Conservation (phyloP, 2,888 invertebrate genomes). For the Eumerus sabulonum region DNA sequence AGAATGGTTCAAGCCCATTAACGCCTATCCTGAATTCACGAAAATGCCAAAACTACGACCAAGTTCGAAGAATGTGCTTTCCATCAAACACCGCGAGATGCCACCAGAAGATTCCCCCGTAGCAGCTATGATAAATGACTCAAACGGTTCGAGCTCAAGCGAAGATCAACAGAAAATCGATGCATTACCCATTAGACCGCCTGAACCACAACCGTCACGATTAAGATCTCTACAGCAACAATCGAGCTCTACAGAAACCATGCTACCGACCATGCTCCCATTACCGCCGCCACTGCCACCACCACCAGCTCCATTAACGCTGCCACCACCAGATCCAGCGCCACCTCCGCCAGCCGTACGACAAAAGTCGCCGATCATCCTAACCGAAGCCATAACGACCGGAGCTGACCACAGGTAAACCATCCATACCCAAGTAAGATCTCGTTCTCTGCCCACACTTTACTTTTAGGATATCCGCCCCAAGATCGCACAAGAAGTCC, state of each 20-base stretch:
- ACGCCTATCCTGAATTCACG: slow-evolving; percentile 76
- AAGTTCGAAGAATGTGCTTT: slow-evolving; percentile 78
- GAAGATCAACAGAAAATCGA: slow-evolving; percentile 73
- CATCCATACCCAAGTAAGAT: no score
- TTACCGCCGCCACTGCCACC: slow-evolving; percentile 69
- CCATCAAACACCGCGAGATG: slow-evolving; percentile 77
- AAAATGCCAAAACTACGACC: slow-evolving; percentile 77
- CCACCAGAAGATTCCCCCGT: slow-evolving; percentile 75
- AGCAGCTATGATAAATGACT: slow-evolving; percentile 77
- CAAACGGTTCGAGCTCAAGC: slow-evolving; percentile 77
- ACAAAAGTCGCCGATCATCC: slow-evolving; percentile 76
- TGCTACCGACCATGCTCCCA: slow-evolving; percentile 61
- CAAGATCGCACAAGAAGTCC: slow-evolving; percentile 83
- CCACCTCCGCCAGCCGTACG: slow-evolving; percentile 68
- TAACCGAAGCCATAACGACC: slow-evolving; percentile 76
- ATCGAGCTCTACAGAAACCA: slow-evolving; percentile 54
- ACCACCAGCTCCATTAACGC: slow-evolving; percentile 48
- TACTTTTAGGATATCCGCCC: slow-evolving; percentile 74
- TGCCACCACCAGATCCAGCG: slow-evolving; percentile 71
- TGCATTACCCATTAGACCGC: slow-evolving; percentile 70
- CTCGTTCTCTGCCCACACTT: no score
- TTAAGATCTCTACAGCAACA: slow-evolving; percentile 71
- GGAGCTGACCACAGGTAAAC: slow-evolving; percentile 77
- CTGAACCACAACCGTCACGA: slow-evolving; percentile 71
- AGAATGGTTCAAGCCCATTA: slow-evolving; percentile 77